Conservation (phyloP, 2,888 invertebrate species). For the Trachelus tabidus region DNA sequence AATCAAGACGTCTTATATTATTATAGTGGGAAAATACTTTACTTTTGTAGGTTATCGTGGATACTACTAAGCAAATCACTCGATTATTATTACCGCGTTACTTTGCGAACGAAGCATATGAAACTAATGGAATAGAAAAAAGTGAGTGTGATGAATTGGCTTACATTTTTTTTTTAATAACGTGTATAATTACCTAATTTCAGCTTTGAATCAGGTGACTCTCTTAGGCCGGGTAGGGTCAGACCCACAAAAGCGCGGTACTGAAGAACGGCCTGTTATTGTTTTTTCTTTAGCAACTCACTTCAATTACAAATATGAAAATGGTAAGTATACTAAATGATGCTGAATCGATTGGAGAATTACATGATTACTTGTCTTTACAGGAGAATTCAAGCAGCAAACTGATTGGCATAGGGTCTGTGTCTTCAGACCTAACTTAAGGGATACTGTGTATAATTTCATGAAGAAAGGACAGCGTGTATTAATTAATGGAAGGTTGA, state of each 20-base stretch:
- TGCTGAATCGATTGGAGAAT: neutral
- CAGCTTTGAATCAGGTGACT: conserved; percentile 86
- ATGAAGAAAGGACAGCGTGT: conserved; percentile 89
- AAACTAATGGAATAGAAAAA: neutral
- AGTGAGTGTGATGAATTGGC: neutral
- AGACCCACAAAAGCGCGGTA: conserved; percentile 89
- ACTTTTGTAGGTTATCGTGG: neutral
- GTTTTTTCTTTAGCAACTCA: conserved; percentile 93
- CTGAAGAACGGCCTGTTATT: conserved; percentile 84
- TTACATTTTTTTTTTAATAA: neutral
- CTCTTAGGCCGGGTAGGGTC: conserved; percentile 88
- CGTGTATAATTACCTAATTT: conserved; percentile 31
- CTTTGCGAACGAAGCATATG: neutral
- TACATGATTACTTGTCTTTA: conserved; percentile 53
- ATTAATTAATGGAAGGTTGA: conserved; percentile 83
- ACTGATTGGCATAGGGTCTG: conserved; percentile 94
- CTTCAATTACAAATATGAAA: conserved; percentile 77
- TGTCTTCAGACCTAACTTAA: conserved; percentile 85
- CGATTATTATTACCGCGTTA: neutral
- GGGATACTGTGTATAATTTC: conserved; percentile 82
- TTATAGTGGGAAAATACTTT: neutral
- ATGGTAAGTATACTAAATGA: conserved; percentile 51
- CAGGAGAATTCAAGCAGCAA: conserved; percentile 83
- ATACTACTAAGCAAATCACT: neutral
- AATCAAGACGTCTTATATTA: neutral